Percentiles rank a stretch among this genome's conserved stretches.
Conservation (phyloP, 2,888 invertebrate genomes). For the Tipula vernalis region DNA sequence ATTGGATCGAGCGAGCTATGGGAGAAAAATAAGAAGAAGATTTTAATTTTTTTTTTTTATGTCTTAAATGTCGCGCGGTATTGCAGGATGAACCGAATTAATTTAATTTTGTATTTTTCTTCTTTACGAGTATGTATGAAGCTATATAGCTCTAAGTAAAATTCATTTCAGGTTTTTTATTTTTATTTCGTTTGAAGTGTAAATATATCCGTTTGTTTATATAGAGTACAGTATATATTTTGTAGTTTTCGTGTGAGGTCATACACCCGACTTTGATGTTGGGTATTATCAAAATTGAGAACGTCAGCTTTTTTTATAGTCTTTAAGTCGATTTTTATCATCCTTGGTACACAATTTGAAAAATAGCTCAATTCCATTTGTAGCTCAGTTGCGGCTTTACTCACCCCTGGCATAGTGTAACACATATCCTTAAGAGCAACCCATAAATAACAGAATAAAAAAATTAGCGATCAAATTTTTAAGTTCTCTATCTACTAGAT, state of each 20-base stretch:
- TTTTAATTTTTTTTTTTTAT: background rate
- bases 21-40: background rate
- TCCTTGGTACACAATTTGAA: no score
- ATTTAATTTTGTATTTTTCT: background rate
- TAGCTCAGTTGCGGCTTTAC: no score
- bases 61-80: background rate
- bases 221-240: background rate
- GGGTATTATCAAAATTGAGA: background rate
- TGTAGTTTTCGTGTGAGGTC: background rate
- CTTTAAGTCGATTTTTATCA: no score
- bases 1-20: background rate
- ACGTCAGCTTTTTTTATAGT: no score
- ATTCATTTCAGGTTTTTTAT: background rate
- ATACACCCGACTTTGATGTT: background rate
- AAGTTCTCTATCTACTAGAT: no score
- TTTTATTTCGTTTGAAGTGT: background rate
- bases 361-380: no score
- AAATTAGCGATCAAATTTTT: no score
- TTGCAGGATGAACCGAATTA: background rate
- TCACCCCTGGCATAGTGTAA: no score
- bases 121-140: background rate
- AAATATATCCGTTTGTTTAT: background rate
- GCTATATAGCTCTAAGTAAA: background rate
- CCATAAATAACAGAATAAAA: no score
- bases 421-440: no score